Evolutionary conservation across 92 coral and sea anemone genomes (phyloP).

Genomic region (Zoanthus sociatus): DNA sequence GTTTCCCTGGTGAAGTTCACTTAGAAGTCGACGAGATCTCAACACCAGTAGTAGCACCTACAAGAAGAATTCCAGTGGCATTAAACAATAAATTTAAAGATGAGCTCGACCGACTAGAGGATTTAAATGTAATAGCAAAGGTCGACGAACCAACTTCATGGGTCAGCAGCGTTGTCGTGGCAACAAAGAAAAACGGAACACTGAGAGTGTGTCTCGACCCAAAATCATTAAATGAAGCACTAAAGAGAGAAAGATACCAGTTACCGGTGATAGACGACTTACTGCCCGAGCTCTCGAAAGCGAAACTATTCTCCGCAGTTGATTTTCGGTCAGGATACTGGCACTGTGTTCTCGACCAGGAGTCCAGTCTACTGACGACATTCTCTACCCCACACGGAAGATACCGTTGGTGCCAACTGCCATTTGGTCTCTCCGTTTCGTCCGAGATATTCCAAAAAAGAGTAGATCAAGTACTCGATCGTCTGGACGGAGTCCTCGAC

Average conservation of each 20-base stretch:
- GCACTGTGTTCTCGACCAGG: constrained; percentile 36
- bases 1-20: background rate
- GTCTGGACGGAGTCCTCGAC: constrained; percentile 17
- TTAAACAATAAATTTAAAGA: constrained; percentile 23
- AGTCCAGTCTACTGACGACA: constrained; percentile 37
- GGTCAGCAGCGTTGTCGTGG: constrained; percentile 50
- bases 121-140: constrained; percentile 10
- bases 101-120: constrained; percentile 34
- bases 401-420: constrained; percentile 44
- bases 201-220: constrained; percentile 40
- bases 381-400: constrained; percentile 37
- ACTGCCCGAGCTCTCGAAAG: constrained; percentile 37
- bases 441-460: constrained; percentile 46
- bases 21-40: background rate
- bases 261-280: constrained; percentile 30
- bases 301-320: constrained; percentile 39
- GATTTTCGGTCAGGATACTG: constrained; percentile 14
- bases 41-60: constrained; percentile 2
- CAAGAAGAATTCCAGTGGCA: constrained; percentile 15
- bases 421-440: constrained; percentile 34
- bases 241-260: constrained; percentile 19
- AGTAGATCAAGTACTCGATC: constrained; percentile 23
- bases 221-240: constrained; percentile 6
- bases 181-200: background rate
- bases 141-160: constrained; percentile 50